These are phyloP conservation scores for Dicyrtomina minuta DNA, from an alignment of 2,888 invertebrate genomes.

Conservation along the genomic window DNA sequence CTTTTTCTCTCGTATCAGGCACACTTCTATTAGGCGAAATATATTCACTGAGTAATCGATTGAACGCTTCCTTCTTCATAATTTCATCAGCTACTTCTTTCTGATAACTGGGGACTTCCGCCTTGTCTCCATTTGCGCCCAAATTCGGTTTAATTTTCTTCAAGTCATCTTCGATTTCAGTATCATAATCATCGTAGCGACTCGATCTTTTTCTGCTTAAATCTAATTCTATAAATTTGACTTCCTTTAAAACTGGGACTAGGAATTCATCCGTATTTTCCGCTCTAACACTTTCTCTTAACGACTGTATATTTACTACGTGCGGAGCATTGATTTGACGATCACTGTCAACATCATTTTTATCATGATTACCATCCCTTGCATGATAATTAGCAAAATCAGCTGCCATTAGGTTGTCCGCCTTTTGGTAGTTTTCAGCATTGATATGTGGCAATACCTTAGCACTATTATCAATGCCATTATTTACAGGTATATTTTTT, in stretches of 20 bases:
- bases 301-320: neutral
- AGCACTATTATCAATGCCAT: neutral
- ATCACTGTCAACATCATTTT: too few relatives aligned
- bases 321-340: neutral
- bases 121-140: slow-evolving; percentile 72
- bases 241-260: slow-evolving; percentile 44
- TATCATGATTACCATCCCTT: slow-evolving; percentile 23
- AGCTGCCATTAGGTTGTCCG: slow-evolving; percentile 33
- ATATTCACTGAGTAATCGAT: slow-evolving; percentile 82
- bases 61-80: slow-evolving; percentile 80
- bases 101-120: slow-evolving; percentile 67
- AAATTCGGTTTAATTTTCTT: slow-evolving; percentile 67
- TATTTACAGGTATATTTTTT: neutral
- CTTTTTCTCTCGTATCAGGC: slow-evolving; percentile 63
- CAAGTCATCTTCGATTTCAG: slow-evolving; percentile 65
- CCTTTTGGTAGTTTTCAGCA: slow-evolving; percentile 38
- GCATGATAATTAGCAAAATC: slow-evolving; percentile 22
- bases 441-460: slow-evolving; percentile 30
- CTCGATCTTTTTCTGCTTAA: slow-evolving; percentile 27
- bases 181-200: slow-evolving; percentile 56
- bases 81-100: slow-evolving; percentile 65
- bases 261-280: slow-evolving; percentile 52
- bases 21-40: slow-evolving; percentile 80
- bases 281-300: slow-evolving; percentile 23
- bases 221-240: slow-evolving; percentile 47